These are phyloP conservation scores for Platycheirus rosarum DNA, from an alignment of 2,888 invertebrate species.

Conservation along the genomic window DNA sequence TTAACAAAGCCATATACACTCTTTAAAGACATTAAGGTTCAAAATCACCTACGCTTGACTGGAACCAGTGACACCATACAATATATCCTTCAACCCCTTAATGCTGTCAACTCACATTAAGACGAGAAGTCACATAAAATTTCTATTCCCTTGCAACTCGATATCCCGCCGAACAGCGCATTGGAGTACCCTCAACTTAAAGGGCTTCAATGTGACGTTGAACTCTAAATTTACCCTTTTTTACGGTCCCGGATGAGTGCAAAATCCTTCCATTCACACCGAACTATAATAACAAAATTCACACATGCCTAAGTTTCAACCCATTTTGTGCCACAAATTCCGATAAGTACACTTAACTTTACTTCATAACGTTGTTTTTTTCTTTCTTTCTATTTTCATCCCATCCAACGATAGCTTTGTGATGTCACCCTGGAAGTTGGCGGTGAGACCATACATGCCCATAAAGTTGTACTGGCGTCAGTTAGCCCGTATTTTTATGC, in stretches of 20 bases:
- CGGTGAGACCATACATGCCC: conserved; percentile 87
- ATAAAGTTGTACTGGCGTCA: conserved; percentile 89
- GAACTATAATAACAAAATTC: conserved; percentile 33
- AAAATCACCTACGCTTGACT: conserved; percentile 36
- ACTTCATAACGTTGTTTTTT: conserved; percentile 14
- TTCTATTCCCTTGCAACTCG: conserved; percentile 31
- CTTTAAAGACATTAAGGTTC: conserved; percentile 22
- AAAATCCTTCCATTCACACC: conserved; percentile 38
- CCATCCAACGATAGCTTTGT: conserved; percentile 79
- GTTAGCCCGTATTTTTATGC: conserved; percentile 91
- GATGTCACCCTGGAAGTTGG: conserved; percentile 87
- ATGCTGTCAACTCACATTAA: conserved; percentile 16
- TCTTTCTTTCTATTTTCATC: conserved; percentile 25
- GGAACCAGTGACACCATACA: conserved; percentile 20
- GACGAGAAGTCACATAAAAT: too few species aligned
- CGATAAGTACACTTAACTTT: conserved; percentile 52
- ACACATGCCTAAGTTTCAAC: conserved; percentile 42
- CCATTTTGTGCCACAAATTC: conserved; percentile 34
- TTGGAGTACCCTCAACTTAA: conserved; percentile 39
- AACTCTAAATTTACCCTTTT: conserved; percentile 53
- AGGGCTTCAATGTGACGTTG: conserved; percentile 60
- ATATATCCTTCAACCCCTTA: conserved; percentile 16
- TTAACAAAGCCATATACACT: neutral
- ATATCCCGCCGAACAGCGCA: conserved; percentile 32
- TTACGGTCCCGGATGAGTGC: conserved; percentile 40